phyloP scores from a whole-genome alignment of 2,113 vertebrate genomes.

The Dasypus novemcinctus region DNA sequence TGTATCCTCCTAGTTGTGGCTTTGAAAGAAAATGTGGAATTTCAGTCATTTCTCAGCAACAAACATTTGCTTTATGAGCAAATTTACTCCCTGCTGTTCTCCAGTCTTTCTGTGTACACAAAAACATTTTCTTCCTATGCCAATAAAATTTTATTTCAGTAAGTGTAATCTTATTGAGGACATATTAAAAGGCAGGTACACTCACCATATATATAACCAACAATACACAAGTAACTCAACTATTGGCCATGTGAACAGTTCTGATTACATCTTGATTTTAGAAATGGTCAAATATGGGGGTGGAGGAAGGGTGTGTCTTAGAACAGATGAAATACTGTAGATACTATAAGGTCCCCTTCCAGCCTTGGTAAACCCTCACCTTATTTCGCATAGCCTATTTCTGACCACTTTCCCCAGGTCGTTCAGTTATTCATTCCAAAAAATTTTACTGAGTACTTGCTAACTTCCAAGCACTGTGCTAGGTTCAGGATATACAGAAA shows the following conservation, averaged over 20 bases:
- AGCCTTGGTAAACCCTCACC: not conserved
- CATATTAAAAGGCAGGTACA: not conserved
- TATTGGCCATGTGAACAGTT: not conserved
- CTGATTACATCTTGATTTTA: not conserved
- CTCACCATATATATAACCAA: not conserved
- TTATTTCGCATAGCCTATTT: not conserved
- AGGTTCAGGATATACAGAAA: not conserved
- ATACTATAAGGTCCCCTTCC: not conserved
- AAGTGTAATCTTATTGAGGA: not conserved
- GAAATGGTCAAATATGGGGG: not conserved
- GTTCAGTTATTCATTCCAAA: not conserved
- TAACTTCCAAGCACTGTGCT: not conserved
- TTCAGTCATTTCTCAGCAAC: slow-evolving; percentile 27
- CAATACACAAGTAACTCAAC: not conserved
- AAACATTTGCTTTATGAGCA: slow-evolving; percentile 39
- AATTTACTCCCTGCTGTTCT: not conserved
- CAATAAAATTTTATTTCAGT: slow-evolving; percentile 30
- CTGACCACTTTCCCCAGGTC: not conserved
- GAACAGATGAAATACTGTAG: not conserved
- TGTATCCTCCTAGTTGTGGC: not conserved
- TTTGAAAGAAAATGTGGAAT: slow-evolving; percentile 24
- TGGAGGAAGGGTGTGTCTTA: not conserved
- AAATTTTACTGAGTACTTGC: not conserved
- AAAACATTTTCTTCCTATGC: not conserved
- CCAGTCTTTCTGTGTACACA: not conserved